Percentiles rank a stretch among this genome's conserved stretches.
Conservation (phyloP, 2,113 vertebrate species). For the Ciconia stormi region DNA sequence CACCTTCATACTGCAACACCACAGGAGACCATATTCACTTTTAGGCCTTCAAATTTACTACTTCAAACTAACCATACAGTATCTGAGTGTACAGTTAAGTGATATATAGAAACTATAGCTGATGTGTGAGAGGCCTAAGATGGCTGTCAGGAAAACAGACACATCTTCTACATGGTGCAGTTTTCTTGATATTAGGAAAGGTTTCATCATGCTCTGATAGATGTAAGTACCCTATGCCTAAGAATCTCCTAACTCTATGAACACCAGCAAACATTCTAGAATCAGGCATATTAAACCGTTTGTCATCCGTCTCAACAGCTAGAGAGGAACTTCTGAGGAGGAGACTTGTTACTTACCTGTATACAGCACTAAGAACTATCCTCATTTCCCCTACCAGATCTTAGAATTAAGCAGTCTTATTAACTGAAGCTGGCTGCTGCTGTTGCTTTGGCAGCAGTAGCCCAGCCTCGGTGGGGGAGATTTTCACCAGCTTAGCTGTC, state of each 20-base stretch:
- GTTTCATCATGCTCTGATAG: neutral
- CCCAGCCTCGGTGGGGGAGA: neutral
- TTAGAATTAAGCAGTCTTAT: neutral
- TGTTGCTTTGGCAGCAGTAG: neutral
- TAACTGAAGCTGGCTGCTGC: neutral
- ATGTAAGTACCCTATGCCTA: neutral
- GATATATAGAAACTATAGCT: accelerated
- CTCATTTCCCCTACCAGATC: neutral
- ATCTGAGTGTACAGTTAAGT: neutral
- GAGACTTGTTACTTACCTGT: neutral
- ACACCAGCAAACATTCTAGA: neutral
- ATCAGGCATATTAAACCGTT: neutral
- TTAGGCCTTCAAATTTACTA: neutral
- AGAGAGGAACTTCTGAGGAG: neutral
- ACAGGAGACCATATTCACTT: neutral
- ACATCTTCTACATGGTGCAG: neutral
- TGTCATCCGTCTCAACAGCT: neutral
- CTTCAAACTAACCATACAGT: neutral
- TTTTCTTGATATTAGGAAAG: neutral
- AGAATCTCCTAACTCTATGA: neutral
- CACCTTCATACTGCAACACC: neutral
- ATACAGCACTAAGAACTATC: neutral
- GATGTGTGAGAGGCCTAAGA: neutral
- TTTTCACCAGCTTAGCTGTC: neutral
- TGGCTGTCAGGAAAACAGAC: neutral